Evolutionary conservation across 2,113 vertebrate species (phyloP).

Genomic region (Gasterosteus aculeatus): DNA sequence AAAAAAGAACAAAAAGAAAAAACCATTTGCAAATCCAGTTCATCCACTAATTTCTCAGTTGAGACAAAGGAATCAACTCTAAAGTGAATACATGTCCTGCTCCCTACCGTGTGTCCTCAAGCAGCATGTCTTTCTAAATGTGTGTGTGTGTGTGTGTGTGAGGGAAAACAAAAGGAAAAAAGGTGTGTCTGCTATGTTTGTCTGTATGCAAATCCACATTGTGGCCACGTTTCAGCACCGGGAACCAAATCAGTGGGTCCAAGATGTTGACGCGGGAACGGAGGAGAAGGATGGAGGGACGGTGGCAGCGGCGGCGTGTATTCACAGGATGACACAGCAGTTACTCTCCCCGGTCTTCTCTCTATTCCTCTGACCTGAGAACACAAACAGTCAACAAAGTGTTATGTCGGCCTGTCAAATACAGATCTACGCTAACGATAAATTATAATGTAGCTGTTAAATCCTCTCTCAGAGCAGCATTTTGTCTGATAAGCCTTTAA

Average conservation of each 20-base stretch:
- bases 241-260: constrained; percentile 65
- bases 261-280: constrained; percentile 52
- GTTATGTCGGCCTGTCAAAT: neutral
- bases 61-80: constrained; percentile 65
- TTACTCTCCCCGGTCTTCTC: constrained; percentile 99
- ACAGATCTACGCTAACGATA: neutral
- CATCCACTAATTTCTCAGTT: constrained; percentile 49
- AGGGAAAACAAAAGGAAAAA: no score
- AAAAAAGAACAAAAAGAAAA: constrained; percentile 22
- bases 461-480: neutral
- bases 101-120: constrained; percentile 47
- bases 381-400: constrained; percentile 26
- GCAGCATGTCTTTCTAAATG: constrained; percentile 28
- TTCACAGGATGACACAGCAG: constrained; percentile 98
- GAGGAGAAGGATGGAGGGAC: constrained; percentile 66
- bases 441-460: neutral
- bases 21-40: constrained; percentile 62
- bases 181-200: neutral
- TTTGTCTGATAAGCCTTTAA: neutral
- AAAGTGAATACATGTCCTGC: constrained; percentile 60
- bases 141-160: neutral
- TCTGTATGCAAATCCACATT: constrained; percentile 75
- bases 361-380: constrained; percentile 95
- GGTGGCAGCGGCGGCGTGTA: constrained; percentile 72
- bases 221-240: constrained; percentile 85